Evolutionary conservation across 2,888 invertebrate species (phyloP).

Genomic region (Dicycla oo): DNA sequence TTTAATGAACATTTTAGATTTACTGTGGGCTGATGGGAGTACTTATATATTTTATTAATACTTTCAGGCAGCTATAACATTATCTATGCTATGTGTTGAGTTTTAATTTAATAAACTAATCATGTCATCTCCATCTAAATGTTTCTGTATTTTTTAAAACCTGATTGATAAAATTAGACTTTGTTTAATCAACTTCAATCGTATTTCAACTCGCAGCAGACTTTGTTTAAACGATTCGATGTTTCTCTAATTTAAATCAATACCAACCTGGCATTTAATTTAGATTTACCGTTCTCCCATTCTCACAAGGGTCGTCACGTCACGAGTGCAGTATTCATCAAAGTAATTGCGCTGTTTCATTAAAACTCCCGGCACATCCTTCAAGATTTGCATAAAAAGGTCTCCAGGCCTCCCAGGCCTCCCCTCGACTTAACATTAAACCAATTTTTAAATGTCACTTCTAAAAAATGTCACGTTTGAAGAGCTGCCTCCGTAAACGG

Average conservation of each 20-base stretch:
- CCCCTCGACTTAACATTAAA: constrained; percentile 77
- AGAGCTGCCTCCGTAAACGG: constrained; percentile 66
- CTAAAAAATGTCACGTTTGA: constrained; percentile 73
- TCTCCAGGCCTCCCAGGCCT: constrained; percentile 74
- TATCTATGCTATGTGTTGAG: neutral
- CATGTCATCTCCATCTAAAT: neutral
- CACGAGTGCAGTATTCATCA: constrained; percentile 84
- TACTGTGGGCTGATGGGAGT: constrained; percentile 11
- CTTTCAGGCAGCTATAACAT: constrained; percentile 6
- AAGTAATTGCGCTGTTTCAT: constrained; percentile 87
- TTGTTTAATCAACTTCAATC: neutral
- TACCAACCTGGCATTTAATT: constrained; percentile 74
- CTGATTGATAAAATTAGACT: neutral
- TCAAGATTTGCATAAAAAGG: constrained; percentile 89
- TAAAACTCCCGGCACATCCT: constrained; percentile 87
- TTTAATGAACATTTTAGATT: constrained; percentile 54
- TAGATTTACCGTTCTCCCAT: constrained; percentile 68
- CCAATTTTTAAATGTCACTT: constrained; percentile 80
- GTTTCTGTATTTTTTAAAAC: neutral
- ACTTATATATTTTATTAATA: constrained; percentile 22
- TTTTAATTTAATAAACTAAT: neutral
- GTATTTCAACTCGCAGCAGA: constrained; percentile 12
- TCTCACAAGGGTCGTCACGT: constrained; percentile 70
- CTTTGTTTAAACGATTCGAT: constrained; percentile 43
- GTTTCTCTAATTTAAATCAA: constrained; percentile 76